A percentile compares a stretch with the other conserved stretches of the same genome.
Conservation (phyloP, 2,888 invertebrate genomes). For the Stegophylla sp. region DNA sequence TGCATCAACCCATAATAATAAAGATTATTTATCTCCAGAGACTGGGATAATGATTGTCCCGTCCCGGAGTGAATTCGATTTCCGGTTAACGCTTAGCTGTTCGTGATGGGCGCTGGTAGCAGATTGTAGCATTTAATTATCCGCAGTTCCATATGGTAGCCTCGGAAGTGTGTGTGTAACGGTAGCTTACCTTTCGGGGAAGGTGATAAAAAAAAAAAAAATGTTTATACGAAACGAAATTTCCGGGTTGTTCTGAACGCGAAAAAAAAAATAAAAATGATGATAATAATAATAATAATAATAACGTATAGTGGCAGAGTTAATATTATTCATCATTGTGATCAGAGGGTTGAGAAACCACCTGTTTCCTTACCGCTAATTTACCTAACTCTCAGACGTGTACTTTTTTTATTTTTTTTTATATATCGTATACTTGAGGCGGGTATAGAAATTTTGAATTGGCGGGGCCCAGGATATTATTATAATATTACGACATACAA, state of each 20-base stretch:
- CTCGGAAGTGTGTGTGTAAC: not conserved
- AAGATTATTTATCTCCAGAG: not conserved
- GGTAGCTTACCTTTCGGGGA: not conserved
- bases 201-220: slow-evolving; percentile 18
- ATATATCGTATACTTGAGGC: slow-evolving; percentile 8
- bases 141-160: slow-evolving; percentile 43
- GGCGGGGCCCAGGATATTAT: slow-evolving; percentile 57
- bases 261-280: slow-evolving; percentile 29
- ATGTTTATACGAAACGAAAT: slow-evolving; percentile 20
- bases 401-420: slow-evolving; percentile 30
- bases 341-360: slow-evolving; percentile 39
- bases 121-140: slow-evolving; percentile 36
- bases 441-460: slow-evolving; percentile 52
- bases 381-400: slow-evolving; percentile 54
- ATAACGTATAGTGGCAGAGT: slow-evolving; percentile 25
- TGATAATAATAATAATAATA: no score
- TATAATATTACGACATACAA: slow-evolving; percentile 53
- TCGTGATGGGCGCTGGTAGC: not conserved
- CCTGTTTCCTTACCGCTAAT: slow-evolving; percentile 57
- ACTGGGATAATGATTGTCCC: not conserved
- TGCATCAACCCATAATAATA: not conserved
- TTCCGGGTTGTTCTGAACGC: slow-evolving; percentile 50
- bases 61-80: slow-evolving; percentile 10
- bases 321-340: slow-evolving; percentile 52
- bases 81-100: slow-evolving; percentile 26